Percentiles rank a stretch among this genome's conserved stretches.
phyloP scores from a whole-genome alignment of 2,113 vertebrate genomes.

The Accipiter cooperii region DNA sequence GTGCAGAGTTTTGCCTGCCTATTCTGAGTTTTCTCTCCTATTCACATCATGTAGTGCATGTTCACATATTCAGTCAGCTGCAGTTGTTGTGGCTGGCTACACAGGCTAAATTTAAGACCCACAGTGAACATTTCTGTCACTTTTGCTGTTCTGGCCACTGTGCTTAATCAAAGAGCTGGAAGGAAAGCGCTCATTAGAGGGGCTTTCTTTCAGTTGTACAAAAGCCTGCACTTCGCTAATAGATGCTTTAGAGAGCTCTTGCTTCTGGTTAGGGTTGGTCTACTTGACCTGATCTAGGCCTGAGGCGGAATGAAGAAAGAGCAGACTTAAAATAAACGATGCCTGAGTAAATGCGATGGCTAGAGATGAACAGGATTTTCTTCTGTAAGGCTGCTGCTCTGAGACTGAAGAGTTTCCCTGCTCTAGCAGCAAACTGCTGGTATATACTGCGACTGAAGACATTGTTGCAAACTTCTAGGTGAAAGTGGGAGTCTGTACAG shows the following conservation, averaged over 20 bases:
- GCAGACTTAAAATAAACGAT: background rate
- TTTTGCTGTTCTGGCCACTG: background rate
- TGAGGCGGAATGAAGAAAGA: background rate
- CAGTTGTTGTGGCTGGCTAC: background rate
- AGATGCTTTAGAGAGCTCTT: background rate
- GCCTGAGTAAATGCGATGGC: background rate
- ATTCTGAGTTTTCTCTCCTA: background rate
- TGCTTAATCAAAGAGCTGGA: constrained; percentile 2
- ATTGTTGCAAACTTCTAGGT: background rate
- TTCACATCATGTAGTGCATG: background rate
- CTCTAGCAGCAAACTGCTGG: background rate
- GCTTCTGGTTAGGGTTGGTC: background rate
- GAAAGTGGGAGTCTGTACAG: background rate
- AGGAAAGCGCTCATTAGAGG: constrained; percentile 43
- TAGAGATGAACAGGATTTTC: background rate
- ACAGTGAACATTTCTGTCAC: background rate
- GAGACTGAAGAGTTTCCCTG: background rate
- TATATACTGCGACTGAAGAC: no score
- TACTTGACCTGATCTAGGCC: background rate
- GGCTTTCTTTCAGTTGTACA: background rate
- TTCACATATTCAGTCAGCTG: background rate
- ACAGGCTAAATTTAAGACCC: background rate
- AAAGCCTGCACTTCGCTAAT: background rate
- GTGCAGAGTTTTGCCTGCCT: background rate
- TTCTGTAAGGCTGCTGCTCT: background rate